A percentile compares a stretch with the other conserved stretches of the same genome.
Evolutionary conservation across 1,140 invertebrate species (phyloP).

Genomic region (Amphibalanus amphitrite): DNA sequence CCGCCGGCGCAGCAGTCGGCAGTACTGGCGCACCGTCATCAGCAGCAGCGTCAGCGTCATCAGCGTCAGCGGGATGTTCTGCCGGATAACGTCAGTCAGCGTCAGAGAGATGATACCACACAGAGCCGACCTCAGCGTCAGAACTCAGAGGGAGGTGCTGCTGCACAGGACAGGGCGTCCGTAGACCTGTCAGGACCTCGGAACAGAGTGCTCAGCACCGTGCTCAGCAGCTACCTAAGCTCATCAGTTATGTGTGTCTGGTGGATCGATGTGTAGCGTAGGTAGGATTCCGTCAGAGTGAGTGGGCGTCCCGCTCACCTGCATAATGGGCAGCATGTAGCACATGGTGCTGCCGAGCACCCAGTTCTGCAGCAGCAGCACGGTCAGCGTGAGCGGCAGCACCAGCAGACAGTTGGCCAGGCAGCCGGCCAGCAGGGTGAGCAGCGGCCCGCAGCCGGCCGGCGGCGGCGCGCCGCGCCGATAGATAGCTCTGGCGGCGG

Average conservation of each 20-base stretch:
- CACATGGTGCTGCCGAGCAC: background rate
- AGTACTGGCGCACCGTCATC: conserved; percentile 47
- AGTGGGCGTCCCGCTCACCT: background rate
- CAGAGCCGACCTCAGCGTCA: too few species aligned
- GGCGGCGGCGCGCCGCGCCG: too few species aligned
- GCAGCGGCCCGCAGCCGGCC: too few species aligned
- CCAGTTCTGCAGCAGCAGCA: background rate
- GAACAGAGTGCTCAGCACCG: too few species aligned
- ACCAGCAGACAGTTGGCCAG: background rate
- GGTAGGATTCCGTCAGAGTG: too few species aligned
- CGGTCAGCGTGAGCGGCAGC: background rate
- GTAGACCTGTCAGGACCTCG: too few species aligned
- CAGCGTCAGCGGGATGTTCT: conserved; percentile 44
- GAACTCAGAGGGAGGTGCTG: too few species aligned
- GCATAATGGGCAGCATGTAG: background rate
- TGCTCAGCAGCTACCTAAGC: background rate
- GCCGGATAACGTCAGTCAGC: background rate
- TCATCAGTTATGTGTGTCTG: background rate
- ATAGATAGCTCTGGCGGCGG: background rate
- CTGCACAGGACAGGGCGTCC: too few species aligned
- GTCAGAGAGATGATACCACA: too few species aligned
- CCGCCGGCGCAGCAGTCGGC: conserved; percentile 40
- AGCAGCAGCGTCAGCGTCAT: conserved; percentile 48
- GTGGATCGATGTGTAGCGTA: too few species aligned
- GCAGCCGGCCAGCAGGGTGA: background rate